Conservation (phyloP, 2,888 invertebrate genomes). For the Diarsia mendica region DNA sequence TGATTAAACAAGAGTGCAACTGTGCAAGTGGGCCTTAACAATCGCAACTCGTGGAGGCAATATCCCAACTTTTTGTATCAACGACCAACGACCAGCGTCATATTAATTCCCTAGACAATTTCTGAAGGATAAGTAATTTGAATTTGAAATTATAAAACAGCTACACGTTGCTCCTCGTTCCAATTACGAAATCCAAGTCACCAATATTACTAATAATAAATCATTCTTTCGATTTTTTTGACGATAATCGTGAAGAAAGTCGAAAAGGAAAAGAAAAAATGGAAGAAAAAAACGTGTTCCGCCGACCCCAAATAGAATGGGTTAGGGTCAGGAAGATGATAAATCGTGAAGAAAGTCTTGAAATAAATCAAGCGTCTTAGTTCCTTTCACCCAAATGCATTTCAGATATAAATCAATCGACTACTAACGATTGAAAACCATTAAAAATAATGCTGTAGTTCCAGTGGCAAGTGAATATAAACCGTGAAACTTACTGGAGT, state of each 20-base stretch:
- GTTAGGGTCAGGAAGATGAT: too few species aligned
- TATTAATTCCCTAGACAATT: not conserved
- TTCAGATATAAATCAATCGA: conserved; percentile 7
- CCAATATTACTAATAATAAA: not conserved
- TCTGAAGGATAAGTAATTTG: not conserved
- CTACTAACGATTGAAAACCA: conserved; percentile 27
- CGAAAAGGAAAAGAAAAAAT: too few species aligned
- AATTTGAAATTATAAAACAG: not conserved
- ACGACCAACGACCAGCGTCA: not conserved
- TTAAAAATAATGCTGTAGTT: conserved; percentile 60
- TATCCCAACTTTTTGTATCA: not conserved
- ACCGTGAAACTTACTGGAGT: conserved; percentile 64
- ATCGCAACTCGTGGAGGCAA: not conserved
- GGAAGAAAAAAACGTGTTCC: too few species aligned
- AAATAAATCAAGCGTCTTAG: not conserved
- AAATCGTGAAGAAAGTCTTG: not conserved
- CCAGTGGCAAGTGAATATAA: conserved; percentile 56
- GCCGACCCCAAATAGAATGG: too few species aligned
- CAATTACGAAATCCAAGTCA: not conserved
- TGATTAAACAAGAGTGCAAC: too few species aligned
- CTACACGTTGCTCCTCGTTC: not conserved
- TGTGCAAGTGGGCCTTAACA: not conserved
- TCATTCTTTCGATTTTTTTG: not conserved
- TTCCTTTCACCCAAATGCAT: conserved; percentile 2
- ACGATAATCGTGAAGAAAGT: not conserved